Evolutionary conservation across 2,113 vertebrate species (phyloP), one percentile per base, ranked within the genome.

Genomic region (Myotis davidii): DNA sequence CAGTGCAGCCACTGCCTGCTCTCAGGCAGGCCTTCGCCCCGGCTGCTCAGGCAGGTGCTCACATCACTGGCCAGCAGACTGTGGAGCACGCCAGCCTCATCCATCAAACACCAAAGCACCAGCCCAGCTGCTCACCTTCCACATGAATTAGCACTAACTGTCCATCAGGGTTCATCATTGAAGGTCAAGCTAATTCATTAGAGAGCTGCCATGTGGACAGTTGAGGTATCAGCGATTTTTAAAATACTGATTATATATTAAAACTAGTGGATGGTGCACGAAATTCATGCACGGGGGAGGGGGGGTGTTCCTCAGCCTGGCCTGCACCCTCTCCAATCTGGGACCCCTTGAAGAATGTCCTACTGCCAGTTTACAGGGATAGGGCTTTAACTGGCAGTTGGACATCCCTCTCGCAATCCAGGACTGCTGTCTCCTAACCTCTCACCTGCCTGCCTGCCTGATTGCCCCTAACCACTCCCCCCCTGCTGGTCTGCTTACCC

Each of bases 1-100:
- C 14, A 17, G n/a, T 0, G 16, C 5, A 59, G n/a, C 79, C 52
- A 3, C 74, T 5, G 79, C 45, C 52, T 0, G 0, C 20, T 65
- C 82, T 27, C 56, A n/a, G 61, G 17, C 87, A 59, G 59, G 3
- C 6, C 13, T 59, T 5, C 4, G 9, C 25, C 39, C 42, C 54
- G 93, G 81, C 73, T 39, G 29, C 7, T 9, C 37, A 6, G 23
- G 21, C 37, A n/a, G 64, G 6, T n/a, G 14, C 64, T n/a, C 34
- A 23, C 64, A 11, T 37, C 67, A 70, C 10, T 11, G 10, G 20
- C 9, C 18, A 70, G 69, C 64, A n/a, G 32, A 25, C 20, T 5
- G 10, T 12, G 78, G 18, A 18, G 4, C 27, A 14, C 16, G 9
- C 5, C 14, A n/a, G 6, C 82, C 9, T 39, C 52, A 34, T 56